phyloP scores from a whole-genome alignment of 1,140 invertebrate species.

The Drosophila lacertosa region DNA sequence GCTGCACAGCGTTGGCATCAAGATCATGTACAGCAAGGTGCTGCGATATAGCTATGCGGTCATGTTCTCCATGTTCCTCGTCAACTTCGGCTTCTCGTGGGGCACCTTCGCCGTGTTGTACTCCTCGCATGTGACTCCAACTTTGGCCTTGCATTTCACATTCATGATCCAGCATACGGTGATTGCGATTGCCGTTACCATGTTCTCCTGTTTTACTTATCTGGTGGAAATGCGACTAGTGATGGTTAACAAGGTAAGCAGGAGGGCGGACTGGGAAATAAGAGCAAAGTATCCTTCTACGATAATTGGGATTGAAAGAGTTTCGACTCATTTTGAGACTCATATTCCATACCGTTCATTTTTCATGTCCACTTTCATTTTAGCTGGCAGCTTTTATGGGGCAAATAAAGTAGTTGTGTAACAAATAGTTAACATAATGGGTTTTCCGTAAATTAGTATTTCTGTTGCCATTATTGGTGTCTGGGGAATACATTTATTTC shows the following conservation, averaged over 20 bases:
- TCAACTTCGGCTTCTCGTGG: constrained; percentile 54
- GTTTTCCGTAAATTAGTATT: background rate
- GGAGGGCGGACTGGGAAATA: too few relatives aligned
- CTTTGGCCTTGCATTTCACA: constrained; percentile 62
- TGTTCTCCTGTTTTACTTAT: constrained; percentile 73
- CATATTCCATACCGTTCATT: too few relatives aligned
- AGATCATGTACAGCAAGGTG: constrained; percentile 80
- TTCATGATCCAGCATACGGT: constrained; percentile 78
- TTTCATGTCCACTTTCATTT: too few relatives aligned
- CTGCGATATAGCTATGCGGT: constrained; percentile 67
- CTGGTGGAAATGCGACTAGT: constrained; percentile 71
- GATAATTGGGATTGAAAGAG: too few relatives aligned
- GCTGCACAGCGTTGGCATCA: constrained; percentile 67
- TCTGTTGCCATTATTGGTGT: background rate
- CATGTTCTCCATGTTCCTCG: constrained; percentile 56
- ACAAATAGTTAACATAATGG: background rate
- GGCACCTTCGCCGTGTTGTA: constrained; percentile 67
- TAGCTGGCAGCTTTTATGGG: too few relatives aligned
- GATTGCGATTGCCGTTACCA: constrained; percentile 61
- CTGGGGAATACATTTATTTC: background rate
- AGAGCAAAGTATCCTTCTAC: too few relatives aligned
- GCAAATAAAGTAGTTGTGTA: too few relatives aligned
- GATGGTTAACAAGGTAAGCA: constrained; percentile 78
- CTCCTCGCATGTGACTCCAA: constrained; percentile 50
- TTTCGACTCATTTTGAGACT: too few relatives aligned